Conservation (phyloP, 2,797 vertebrate species). For the Girardinus metallicus region DNA sequence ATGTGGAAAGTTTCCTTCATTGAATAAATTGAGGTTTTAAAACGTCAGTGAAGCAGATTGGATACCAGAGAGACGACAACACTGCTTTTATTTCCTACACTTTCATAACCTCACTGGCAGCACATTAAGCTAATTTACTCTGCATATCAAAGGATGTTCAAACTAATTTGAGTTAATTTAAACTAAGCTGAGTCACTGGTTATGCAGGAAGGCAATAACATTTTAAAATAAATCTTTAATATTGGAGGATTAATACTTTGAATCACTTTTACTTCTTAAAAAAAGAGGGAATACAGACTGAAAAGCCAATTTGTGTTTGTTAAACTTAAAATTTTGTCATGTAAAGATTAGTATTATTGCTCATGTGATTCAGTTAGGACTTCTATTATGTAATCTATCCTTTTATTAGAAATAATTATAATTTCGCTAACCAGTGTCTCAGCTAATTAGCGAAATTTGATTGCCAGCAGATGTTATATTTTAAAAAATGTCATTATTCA, state of each 20-base stretch:
- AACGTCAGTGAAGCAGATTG: constrained; percentile 13
- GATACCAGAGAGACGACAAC: not conserved
- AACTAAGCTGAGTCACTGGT: not conserved
- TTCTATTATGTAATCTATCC: not conserved
- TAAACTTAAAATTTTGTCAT: not conserved
- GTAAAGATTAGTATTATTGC: not conserved
- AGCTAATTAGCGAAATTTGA: not conserved
- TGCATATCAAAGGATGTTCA: not conserved
- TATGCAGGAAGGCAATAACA: not conserved
- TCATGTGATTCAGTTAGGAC: not conserved
- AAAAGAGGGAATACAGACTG: not conserved
- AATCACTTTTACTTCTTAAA: not conserved
- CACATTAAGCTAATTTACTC: not conserved
- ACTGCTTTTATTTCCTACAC: not conserved
- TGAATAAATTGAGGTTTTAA: constrained; percentile 23
- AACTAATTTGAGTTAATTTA: not conserved
- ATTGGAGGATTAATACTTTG: not conserved
- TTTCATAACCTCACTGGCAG: constrained; percentile 5
- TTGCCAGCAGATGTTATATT: not conserved
- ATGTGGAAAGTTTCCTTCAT: constrained; percentile 16
- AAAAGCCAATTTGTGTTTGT: not conserved
- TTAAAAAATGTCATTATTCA: not conserved
- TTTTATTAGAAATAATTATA: not conserved
- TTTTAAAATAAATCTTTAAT: not conserved
- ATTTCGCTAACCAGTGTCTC: not conserved